A percentile compares a stretch with the other conserved stretches of the same genome.
Conservation (phyloP, 2,113 vertebrate genomes). For the Callionymus lyra region DNA sequence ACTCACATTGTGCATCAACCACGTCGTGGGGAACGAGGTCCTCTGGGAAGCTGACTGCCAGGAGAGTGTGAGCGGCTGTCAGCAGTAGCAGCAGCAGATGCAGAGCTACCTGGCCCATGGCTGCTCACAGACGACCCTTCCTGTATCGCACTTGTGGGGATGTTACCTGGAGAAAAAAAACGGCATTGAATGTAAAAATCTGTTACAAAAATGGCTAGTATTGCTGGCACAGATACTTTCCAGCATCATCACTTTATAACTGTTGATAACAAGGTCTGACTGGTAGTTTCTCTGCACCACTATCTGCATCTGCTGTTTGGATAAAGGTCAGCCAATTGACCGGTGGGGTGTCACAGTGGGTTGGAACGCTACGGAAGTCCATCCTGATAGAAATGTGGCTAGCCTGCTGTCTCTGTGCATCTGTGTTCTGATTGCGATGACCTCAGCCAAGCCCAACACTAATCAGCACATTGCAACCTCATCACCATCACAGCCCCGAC, state of each 20-base stretch:
- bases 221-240: too few relatives aligned
- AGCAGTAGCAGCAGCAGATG: constrained; percentile 72
- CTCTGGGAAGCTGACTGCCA: constrained; percentile 89
- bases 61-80: constrained; percentile 56
- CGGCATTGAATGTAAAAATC: not conserved
- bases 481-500: constrained; percentile 33
- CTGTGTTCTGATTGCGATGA: constrained; percentile 43
- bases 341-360: constrained; percentile 35
- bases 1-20: constrained; percentile 92
- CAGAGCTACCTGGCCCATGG: constrained; percentile 77
- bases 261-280: constrained; percentile 2
- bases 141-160: constrained; percentile 54
- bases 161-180: constrained; percentile 72
- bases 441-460: constrained; percentile 21
- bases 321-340: constrained; percentile 61
- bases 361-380: constrained; percentile 47
- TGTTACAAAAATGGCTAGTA: too few relatives aligned
- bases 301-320: constrained; percentile 48
- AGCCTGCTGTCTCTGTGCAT: constrained; percentile 55
- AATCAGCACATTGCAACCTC: constrained; percentile 44
- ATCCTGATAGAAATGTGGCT: constrained; percentile 31
- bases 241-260: too few relatives aligned
- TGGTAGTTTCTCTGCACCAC: constrained; percentile 33
- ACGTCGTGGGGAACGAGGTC: constrained; percentile 79
- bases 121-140: constrained; percentile 61